Evolutionary conservation across 2,113 vertebrate genomes (phyloP), one percentile per base, ranked within the genome.

Genomic region (Spheniscus mendiculus): DNA sequence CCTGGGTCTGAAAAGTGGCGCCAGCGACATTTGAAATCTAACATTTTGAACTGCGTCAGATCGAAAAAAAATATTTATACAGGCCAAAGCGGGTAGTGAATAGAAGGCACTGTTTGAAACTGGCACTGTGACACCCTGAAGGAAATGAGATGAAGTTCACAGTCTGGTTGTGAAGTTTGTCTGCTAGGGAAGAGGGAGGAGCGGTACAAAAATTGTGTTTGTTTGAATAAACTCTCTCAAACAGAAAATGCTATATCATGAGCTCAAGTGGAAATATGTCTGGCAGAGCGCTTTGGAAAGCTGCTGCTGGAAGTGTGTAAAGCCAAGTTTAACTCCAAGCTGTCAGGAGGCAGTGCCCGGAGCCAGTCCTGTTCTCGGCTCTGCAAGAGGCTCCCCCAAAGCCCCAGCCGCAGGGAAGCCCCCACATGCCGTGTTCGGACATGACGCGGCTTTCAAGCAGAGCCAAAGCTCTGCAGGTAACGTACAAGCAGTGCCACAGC

Each of bases 161-260:
- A 97, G 97, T 94, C 97, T 94, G 94, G 71, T 95, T 96, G 95
- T 90, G 83, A 94, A 95, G 86, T 95, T 97, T 96, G 95, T 96
- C 93, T 94, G 96, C 26, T 47, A 90, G 91, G 86, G 73, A 87
- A 86, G 86, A 82, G 66, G 69, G 83, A 94, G 86, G 79, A 86
- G 29, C 2, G 6, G 84, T 15, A 87, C n/a, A 83, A 73, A 45
- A 45, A 50, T 42, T 42, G 42, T 42, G 42, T 93, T 96, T 50
- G 73, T 92, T 97, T 77, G 84, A 95, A 95, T 73, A 71, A 94
- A 77, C 67, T 83, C 70, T n/a, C 55, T 90, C 44, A 19, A 91
- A 97, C 96, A 97, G 92, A 93, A 97, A 96, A 77, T 0, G 3
- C 40, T 96, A 27, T 87, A 85, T 87, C 90, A 83, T 59, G 91